Conservation (phyloP, 2,888 invertebrate genomes). For the Ametastegia equiseti region DNA sequence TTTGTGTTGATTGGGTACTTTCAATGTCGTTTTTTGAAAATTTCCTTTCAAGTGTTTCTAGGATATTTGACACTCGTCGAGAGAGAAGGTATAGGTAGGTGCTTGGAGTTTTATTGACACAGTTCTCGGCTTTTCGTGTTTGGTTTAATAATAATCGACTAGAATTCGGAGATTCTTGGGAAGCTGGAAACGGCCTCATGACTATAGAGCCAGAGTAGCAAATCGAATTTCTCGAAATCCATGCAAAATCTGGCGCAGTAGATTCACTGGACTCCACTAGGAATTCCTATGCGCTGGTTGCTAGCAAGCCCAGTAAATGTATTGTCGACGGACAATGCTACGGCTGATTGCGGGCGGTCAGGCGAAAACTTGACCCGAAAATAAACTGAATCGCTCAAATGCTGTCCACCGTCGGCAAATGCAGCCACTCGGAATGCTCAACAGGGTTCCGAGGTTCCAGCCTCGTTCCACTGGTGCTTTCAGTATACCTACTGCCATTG, state of each 20-base stretch:
- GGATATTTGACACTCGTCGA: too few relatives aligned
- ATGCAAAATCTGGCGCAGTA: constrained; percentile 57
- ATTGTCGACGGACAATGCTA: constrained; percentile 67
- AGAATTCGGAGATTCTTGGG: neutral
- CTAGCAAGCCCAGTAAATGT: constrained; percentile 58
- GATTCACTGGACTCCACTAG: constrained; percentile 3
- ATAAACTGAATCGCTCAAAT: constrained; percentile 68
- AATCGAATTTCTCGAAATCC: constrained; percentile 68
- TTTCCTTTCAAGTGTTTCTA: neutral
- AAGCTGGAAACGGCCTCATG: neutral
- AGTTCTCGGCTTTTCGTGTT: neutral
- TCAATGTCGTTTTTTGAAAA: neutral
- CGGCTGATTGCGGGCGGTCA: constrained; percentile 71
- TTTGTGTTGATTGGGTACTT: too few relatives aligned
- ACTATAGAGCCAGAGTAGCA: constrained; percentile 30
- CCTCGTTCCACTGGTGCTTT: constrained; percentile 23
- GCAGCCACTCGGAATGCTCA: constrained; percentile 63
- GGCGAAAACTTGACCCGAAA: constrained; percentile 71
- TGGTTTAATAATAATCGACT: neutral
- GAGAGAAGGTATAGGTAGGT: too few relatives aligned
- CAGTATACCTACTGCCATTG: constrained; percentile 33
- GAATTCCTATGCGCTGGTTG: constrained; percentile 9
- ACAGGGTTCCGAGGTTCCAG: constrained; percentile 50
- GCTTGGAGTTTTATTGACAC: too few relatives aligned
- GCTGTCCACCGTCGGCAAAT: constrained; percentile 64